Conservation (phyloP, 2,888 invertebrate species). For the Diaphora mendica region DNA sequence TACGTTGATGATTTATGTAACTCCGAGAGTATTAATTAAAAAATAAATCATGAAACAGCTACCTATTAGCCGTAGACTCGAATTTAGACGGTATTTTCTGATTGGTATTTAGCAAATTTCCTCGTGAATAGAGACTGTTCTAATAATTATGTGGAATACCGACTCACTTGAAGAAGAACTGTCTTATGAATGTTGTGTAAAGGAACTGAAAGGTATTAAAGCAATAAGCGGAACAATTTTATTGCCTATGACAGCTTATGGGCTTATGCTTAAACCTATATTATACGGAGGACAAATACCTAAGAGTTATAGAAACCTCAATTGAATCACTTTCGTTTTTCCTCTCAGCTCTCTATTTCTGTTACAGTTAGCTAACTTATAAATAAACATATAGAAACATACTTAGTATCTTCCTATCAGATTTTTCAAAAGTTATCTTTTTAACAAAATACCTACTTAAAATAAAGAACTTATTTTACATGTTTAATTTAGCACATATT, state of each 20-base stretch:
- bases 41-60: not conserved
- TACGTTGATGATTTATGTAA: not conserved
- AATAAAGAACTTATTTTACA: too few species aligned
- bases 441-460: too few species aligned
- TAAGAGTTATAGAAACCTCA: not conserved
- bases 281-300: not conserved
- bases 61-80: not conserved
- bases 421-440: not conserved
- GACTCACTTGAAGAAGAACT: not conserved
- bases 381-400: not conserved
- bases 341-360: not conserved
- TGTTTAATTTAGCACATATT: too few species aligned
- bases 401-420: not conserved
- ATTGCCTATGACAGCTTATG: not conserved
- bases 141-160: not conserved
- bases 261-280: not conserved
- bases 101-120: not conserved
- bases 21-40: not conserved
- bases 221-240: not conserved
- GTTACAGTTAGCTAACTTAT: not conserved
- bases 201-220: not conserved
- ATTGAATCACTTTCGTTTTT: slow-evolving; percentile 9
- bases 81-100: not conserved
- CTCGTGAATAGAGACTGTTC: not conserved
- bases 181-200: not conserved